Percentiles rank a stretch among this genome's conserved stretches.
phyloP scores from a whole-genome alignment of 2,113 vertebrate genomes.

The Pluvialis apricaria region DNA sequence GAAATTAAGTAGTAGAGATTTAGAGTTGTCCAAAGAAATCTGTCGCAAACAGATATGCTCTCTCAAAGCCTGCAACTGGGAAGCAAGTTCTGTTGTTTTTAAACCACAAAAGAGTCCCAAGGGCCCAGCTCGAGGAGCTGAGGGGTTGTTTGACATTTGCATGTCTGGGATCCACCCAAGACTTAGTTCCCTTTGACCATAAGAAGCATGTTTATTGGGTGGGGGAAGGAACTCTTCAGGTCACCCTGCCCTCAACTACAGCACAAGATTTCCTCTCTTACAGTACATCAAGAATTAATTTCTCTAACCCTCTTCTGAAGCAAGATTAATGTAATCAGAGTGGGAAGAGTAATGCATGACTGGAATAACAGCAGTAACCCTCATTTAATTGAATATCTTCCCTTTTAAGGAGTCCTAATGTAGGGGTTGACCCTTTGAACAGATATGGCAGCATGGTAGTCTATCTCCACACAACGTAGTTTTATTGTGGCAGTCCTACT shows the following conservation, averaged over 20 bases:
- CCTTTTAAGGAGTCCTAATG: not conserved
- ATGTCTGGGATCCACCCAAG: not conserved
- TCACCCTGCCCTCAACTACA: not conserved
- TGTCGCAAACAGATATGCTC: not conserved
- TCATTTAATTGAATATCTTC: not conserved
- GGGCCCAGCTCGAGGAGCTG: not conserved
- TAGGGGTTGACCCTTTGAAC: not conserved
- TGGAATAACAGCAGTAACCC: not conserved
- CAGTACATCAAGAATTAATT: not conserved
- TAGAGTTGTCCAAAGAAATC: not conserved
- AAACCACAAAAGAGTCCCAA: not conserved
- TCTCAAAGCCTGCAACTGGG: not conserved
- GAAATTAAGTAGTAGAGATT: not conserved
- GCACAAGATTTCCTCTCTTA: not conserved
- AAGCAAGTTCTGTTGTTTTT: not conserved
- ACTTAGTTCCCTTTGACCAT: not conserved
- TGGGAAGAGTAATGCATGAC: not conserved
- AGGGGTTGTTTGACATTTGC: not conserved
- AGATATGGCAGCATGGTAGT: not conserved
- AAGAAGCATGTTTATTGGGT: not conserved
- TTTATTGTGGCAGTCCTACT: not conserved
- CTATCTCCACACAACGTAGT: rapidly evolving
- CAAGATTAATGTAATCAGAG: not conserved
- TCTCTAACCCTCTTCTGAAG: not conserved
- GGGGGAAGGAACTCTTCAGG: not conserved